Evolutionary conservation across 23 tunicate species (phyloP).

Genomic region (Trididemnum clinides): DNA sequence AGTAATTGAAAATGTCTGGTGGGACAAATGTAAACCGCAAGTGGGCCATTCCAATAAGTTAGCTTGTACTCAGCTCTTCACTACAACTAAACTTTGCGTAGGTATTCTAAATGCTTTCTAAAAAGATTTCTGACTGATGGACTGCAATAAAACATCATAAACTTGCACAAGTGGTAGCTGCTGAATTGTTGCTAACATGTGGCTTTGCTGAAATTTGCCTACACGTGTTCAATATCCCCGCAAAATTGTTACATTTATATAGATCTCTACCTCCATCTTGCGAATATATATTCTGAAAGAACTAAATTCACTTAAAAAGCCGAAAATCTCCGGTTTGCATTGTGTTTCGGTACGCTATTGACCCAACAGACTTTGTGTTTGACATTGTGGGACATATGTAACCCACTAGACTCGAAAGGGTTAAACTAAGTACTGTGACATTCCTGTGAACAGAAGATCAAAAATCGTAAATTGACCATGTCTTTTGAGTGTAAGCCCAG

Average conservation of each 20-base stretch:
- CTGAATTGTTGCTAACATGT: background rate
- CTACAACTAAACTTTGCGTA: slow-evolving; percentile 17
- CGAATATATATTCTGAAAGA: no score
- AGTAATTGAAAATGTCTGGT: slow-evolving; percentile 16
- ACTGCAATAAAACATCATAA: slow-evolving; percentile 19
- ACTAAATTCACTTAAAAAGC: no score
- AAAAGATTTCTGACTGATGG: slow-evolving; percentile 17
- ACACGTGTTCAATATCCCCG: slow-evolving; percentile 11
- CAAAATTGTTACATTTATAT: slow-evolving; percentile 13
- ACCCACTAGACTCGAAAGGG: no score
- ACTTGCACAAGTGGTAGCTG: slow-evolving; percentile 16
- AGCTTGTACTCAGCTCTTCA: slow-evolving; percentile 14
- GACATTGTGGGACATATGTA: no score
- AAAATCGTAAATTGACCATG: no score
- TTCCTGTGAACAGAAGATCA: no score
- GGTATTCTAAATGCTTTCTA: slow-evolving; percentile 16
- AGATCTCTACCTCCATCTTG: slow-evolving; percentile 10
- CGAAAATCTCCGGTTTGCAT: no score
- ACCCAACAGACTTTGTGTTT: no score
- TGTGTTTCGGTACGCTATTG: no score
- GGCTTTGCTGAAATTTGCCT: slow-evolving; percentile 15
- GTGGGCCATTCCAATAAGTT: slow-evolving; percentile 13
- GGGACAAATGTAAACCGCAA: slow-evolving; percentile 22
- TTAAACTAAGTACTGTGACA: no score
- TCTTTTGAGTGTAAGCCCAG: no score